Evolutionary conservation across 2,113 vertebrate genomes (phyloP).

Genomic region (Urocolius indicus): DNA sequence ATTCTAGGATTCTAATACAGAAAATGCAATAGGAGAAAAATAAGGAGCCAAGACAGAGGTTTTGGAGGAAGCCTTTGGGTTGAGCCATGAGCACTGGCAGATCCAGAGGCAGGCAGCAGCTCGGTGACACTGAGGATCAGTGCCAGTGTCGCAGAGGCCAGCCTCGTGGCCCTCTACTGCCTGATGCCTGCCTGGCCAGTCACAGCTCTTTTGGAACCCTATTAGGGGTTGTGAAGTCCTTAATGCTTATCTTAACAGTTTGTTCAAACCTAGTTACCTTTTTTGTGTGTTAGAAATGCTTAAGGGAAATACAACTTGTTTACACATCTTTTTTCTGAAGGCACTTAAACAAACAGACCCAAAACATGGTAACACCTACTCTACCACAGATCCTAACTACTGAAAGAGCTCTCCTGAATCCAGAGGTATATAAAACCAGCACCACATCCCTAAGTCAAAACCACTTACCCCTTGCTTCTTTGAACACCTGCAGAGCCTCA

Average conservation of each 20-base stretch:
- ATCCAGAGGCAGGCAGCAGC: neutral
- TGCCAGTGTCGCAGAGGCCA: neutral
- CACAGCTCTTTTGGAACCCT: neutral
- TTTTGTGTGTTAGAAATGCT: neutral
- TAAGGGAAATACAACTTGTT: neutral
- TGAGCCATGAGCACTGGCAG: neutral
- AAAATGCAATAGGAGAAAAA: neutral
- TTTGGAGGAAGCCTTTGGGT: neutral
- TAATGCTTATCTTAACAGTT: neutral
- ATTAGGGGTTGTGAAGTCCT: neutral
- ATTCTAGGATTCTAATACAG: too few species aligned
- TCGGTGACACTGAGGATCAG: neutral
- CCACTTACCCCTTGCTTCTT: constrained; percentile 88
- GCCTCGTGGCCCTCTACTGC: neutral
- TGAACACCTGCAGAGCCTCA: constrained; percentile 84
- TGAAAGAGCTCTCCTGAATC: neutral
- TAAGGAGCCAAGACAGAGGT: neutral
- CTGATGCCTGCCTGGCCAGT: neutral
- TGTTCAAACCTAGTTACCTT: neutral
- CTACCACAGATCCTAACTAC: neutral
- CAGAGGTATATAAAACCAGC: neutral
- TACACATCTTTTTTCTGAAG: neutral
- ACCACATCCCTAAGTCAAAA: neutral
- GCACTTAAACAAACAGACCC: neutral
- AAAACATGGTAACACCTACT: neutral